Conservation (phyloP, 2,113 vertebrate genomes). For the Indicator maculatus region DNA sequence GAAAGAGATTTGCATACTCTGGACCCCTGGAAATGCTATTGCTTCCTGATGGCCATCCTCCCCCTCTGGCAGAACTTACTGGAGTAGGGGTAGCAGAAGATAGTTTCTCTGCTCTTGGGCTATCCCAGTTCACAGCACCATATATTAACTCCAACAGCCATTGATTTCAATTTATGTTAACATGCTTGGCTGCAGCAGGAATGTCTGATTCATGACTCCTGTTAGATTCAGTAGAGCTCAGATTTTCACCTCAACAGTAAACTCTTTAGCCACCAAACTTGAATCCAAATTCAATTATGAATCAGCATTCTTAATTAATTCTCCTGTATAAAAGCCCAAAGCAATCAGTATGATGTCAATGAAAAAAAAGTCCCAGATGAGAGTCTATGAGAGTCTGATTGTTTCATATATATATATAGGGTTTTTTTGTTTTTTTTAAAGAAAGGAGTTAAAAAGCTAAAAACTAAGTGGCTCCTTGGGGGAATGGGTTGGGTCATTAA, state of each 20-base stretch:
- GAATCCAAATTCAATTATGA: slow-evolving; percentile 25
- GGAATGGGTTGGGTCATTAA: not conserved
- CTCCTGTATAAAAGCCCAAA: slow-evolving; percentile 9
- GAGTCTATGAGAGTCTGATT: slow-evolving; percentile 34
- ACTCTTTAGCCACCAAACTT: slow-evolving; percentile 28
- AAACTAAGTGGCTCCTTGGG: not conserved
- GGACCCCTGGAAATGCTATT: not conserved
- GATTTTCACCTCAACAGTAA: slow-evolving; percentile 27
- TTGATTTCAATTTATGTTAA: slow-evolving; percentile 33
- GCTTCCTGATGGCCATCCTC: not conserved
- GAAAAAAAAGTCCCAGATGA: not conserved
- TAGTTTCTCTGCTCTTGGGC: not conserved
- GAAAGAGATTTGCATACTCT: not conserved
- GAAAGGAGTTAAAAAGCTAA: not conserved
- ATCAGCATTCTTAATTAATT: slow-evolving; percentile 34
- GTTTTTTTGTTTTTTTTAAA: too few species aligned
- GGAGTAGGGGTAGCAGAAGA: not conserved
- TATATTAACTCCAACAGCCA: not conserved
- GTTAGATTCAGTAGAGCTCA: not conserved
- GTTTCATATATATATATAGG: not conserved
- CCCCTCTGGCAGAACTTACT: not conserved
- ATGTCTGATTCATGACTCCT: not conserved
- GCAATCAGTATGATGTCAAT: not conserved
- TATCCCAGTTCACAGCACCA: not conserved
- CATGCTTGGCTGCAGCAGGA: not conserved